Evolutionary conservation across 2,797 vertebrate species (phyloP).

Genomic region (Trachops cirrhosus): DNA sequence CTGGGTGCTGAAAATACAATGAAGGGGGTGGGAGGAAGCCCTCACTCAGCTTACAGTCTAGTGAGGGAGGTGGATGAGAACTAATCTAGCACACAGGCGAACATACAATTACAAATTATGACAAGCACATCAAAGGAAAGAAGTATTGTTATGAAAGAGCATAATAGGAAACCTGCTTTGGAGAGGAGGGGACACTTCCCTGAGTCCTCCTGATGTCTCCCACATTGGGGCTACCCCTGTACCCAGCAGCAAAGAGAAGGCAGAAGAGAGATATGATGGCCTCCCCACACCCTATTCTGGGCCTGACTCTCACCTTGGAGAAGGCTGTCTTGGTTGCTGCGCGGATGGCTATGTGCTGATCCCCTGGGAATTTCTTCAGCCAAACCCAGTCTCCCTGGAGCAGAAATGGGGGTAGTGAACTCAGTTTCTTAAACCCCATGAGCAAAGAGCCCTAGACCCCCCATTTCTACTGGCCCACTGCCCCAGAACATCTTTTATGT

Average conservation of each 20-base stretch:
- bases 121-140: not conserved
- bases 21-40: not conserved
- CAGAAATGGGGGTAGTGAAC: not conserved
- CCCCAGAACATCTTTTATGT: not conserved
- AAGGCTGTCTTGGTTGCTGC: constrained; percentile 86
- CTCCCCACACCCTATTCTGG: not conserved
- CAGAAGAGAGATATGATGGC: not conserved
- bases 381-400: constrained; percentile 95
- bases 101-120: not conserved
- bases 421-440: not conserved
- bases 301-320: constrained; percentile 84
- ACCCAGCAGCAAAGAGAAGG: not conserved
- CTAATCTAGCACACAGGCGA: not conserved
- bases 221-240: not conserved
- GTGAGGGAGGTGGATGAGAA: not conserved
- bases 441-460: not conserved
- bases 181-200: not conserved
- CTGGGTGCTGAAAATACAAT: not conserved
- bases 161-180: not conserved
- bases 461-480: not conserved
- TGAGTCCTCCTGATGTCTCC: not conserved
- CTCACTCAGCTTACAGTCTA: not conserved
- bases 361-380: constrained; percentile 91
- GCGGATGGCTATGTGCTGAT: constrained; percentile 78
- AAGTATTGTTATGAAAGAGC: not conserved